Evolutionary conservation across 2,888 invertebrate genomes (phyloP).

Genomic region (Cremastobaeus sp.): DNA sequence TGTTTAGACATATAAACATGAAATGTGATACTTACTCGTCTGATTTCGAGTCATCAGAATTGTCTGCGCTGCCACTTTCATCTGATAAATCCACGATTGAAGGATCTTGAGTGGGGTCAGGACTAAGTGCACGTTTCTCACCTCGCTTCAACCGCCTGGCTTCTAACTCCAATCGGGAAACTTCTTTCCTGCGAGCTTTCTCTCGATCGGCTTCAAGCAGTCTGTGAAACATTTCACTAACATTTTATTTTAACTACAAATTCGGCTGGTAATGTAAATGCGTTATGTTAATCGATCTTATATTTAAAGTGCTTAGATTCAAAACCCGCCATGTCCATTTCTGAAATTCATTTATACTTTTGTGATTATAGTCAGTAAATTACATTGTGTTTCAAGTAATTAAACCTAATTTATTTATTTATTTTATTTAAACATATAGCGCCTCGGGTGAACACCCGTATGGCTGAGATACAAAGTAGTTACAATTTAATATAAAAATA

Average conservation of each 20-base stretch:
- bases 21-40: slow-evolving; percentile 68
- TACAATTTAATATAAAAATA: no score
- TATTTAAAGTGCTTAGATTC: no score
- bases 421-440: no score
- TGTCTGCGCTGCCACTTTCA: slow-evolving; percentile 69
- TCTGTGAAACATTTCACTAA: slow-evolving; percentile 56
- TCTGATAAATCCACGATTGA: slow-evolving; percentile 75
- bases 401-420: no score
- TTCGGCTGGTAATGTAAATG: neutral
- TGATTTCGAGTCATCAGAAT: slow-evolving; percentile 73
- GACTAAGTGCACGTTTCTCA: slow-evolving; percentile 77
- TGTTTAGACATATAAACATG: slow-evolving; percentile 6
- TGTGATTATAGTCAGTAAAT: no score
- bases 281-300: no score
- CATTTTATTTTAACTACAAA: slow-evolving; percentile 22
- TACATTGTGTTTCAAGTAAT: no score
- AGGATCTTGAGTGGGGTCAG: slow-evolving; percentile 71
- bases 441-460: no score
- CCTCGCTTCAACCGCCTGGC: slow-evolving; percentile 84
- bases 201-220: slow-evolving; percentile 80
- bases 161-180: slow-evolving; percentile 85
- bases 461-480: no score
- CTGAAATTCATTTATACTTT: no score
- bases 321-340: no score
- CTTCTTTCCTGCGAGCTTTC: slow-evolving; percentile 88